Percentiles rank a stretch among this genome's conserved stretches.
Conservation (phyloP, 1,140 invertebrate genomes). For the Sitophilus oryzae region DNA sequence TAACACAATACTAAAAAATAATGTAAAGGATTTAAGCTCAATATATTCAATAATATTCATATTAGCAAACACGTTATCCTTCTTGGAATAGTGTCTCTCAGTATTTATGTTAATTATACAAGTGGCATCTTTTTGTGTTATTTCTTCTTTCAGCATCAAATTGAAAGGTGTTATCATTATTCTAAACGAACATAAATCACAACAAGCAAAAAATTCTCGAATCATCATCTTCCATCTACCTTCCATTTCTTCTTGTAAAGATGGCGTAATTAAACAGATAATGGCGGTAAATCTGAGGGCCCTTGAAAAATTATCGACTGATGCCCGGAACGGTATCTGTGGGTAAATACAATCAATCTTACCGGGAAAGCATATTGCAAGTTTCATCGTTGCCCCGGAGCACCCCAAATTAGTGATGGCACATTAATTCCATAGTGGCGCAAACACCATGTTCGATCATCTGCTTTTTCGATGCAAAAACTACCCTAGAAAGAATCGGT, state of each 20-base stretch:
- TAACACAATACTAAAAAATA: too few species aligned
- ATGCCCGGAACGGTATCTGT: not conserved
- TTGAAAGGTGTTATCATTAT: too few species aligned
- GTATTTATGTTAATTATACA: too few species aligned
- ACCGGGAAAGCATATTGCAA: conserved; percentile 34
- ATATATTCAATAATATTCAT: too few species aligned
- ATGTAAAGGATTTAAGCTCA: too few species aligned
- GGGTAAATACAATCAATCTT: conserved; percentile 42
- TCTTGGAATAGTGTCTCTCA: too few species aligned
- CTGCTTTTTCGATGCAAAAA: conserved; percentile 29
- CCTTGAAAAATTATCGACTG: not conserved
- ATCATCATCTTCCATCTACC: not conserved
- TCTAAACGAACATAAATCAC: too few species aligned
- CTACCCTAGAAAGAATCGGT: too few species aligned
- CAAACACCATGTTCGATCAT: conserved; percentile 42
- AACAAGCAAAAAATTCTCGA: too few species aligned
- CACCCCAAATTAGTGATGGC: conserved; percentile 43
- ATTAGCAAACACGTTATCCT: too few species aligned
- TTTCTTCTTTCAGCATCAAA: too few species aligned
- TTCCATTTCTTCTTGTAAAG: not conserved
- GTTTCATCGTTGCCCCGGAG: conserved; percentile 31
- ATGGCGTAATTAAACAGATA: not conserved
- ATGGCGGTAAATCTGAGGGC: not conserved
- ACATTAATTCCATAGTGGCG: conserved; percentile 42
- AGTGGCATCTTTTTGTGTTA: too few species aligned